Conservation (phyloP, 2,797 vertebrate genomes). For the Alouatta caraya region DNA sequence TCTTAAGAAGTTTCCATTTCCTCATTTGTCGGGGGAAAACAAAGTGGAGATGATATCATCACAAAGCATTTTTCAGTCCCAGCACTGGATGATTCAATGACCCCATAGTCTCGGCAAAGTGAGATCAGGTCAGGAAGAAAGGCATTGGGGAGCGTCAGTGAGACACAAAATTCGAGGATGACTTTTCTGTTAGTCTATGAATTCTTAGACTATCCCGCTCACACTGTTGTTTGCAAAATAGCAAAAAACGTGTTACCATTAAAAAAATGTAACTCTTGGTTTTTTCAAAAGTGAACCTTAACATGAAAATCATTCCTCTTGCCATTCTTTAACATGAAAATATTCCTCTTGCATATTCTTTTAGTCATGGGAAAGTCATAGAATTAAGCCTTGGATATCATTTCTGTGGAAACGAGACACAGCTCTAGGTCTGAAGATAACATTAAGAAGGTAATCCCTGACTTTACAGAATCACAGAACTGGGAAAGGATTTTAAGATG, state of each 20-base stretch:
- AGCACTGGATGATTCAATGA: not conserved
- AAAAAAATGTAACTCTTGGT: not conserved
- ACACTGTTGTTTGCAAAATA: not conserved
- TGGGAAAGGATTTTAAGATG: not conserved
- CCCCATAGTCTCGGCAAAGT: not conserved
- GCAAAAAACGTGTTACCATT: not conserved
- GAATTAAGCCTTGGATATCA: not conserved
- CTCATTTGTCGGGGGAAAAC: slow-evolving; percentile 24
- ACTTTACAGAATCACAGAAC: not conserved
- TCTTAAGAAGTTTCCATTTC: slow-evolving; percentile 45
- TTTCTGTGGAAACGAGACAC: not conserved
- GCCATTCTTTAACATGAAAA: too few species aligned
- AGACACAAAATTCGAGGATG: not conserved
- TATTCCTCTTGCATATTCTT: not conserved
- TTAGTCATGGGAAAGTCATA: not conserved
- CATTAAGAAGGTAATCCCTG: not conserved
- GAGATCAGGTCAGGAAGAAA: not conserved
- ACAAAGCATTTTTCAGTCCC: not conserved
- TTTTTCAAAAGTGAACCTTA: not conserved
- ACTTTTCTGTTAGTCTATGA: not conserved
- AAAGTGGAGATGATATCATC: not conserved
- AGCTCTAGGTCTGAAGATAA: not conserved
- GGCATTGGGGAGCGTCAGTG: too few species aligned
- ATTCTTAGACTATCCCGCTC: not conserved
- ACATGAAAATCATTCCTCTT: not conserved